A percentile compares a stretch with the other conserved stretches of the same genome.
Evolutionary conservation across 2,888 invertebrate genomes (phyloP).

Genomic region (Kryphioiulus occultus): DNA sequence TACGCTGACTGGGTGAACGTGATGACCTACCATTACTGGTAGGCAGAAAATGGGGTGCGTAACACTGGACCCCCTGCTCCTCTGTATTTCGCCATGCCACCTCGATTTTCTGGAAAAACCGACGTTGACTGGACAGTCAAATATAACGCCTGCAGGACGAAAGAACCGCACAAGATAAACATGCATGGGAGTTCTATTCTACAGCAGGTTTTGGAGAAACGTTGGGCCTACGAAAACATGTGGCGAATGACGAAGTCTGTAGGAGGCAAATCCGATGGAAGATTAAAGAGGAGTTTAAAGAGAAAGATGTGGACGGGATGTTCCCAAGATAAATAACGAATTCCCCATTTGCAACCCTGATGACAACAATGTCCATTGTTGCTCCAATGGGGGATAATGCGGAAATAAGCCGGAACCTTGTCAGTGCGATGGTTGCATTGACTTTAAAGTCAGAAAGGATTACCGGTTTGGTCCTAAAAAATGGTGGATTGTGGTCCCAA

Average conservation of each 20-base stretch:
- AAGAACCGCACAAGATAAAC: slow-evolving; percentile 57
- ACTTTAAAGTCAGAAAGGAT: neutral
- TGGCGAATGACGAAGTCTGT: slow-evolving; percentile 56
- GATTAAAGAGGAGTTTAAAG: too few species aligned
- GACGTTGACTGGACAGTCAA: slow-evolving; percentile 60
- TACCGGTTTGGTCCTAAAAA: neutral
- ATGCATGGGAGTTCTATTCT: slow-evolving; percentile 60
- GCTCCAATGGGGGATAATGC: slow-evolving; percentile 44
- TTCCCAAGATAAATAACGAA: neutral
- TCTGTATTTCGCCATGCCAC: slow-evolving; percentile 58
- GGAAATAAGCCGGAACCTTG: slow-evolving; percentile 30
- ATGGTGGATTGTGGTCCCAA: slow-evolving; percentile 1
- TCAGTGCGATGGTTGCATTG: neutral
- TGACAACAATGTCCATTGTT: slow-evolving; percentile 41
- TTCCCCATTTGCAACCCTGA: slow-evolving; percentile 13
- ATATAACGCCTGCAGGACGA: slow-evolving; percentile 59
- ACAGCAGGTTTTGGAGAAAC: slow-evolving; percentile 59
- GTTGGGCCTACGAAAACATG: slow-evolving; percentile 59
- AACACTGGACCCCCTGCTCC: slow-evolving; percentile 60
- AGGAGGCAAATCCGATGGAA: neutral
- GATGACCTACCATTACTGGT: slow-evolving; percentile 60
- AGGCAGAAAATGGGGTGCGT: slow-evolving; percentile 59
- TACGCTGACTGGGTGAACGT: slow-evolving; percentile 60
- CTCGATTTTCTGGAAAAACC: slow-evolving; percentile 59
- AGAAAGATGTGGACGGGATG: neutral